Percentiles rank a stretch among this genome's conserved stretches.
Conservation (phyloP, 2,888 invertebrate genomes). For the Cartodere bifasciata region DNA sequence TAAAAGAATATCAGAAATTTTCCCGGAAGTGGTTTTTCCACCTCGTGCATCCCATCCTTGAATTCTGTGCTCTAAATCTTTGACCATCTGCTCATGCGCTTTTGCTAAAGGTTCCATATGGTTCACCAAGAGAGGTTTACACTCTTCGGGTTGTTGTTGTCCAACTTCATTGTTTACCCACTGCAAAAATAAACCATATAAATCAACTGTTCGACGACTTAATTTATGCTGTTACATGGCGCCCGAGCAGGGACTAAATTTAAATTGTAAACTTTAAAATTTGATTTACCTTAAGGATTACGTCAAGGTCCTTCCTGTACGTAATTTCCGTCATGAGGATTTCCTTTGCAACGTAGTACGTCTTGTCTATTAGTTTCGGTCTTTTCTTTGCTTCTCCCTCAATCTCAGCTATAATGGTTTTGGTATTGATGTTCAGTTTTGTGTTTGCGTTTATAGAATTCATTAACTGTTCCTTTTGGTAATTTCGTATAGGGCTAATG, state of each 20-base stretch:
- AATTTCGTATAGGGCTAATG: constrained; percentile 24
- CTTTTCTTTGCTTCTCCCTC: constrained; percentile 34
- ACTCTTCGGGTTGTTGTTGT: constrained; percentile 45
- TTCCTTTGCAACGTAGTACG: constrained; percentile 83
- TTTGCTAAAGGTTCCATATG: constrained; percentile 64
- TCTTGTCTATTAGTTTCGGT: constrained; percentile 40
- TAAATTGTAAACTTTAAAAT: no score
- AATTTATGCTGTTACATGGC: no score
- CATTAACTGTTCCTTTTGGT: constrained; percentile 30
- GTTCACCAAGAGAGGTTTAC: constrained; percentile 44
- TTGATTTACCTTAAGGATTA: constrained; percentile 81
- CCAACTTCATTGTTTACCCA: constrained; percentile 58
- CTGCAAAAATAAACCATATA: constrained; percentile 33
- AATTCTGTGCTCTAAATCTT: constrained; percentile 64
- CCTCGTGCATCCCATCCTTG: constrained; percentile 60
- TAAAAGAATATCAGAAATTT: constrained; percentile 64
- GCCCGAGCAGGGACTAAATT: no score
- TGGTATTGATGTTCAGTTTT: constrained; percentile 25
- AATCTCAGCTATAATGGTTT: constrained; percentile 33
- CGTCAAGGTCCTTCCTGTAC: constrained; percentile 87
- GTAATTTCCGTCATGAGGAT: constrained; percentile 92
- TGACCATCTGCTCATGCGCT: constrained; percentile 67
- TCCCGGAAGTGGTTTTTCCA: constrained; percentile 39
- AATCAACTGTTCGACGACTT: constrained; percentile 5
- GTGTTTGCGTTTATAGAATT: constrained; percentile 31